These are phyloP conservation scores for Sterrhoptilus dennistouni DNA, from an alignment of 2,113 vertebrate species.

Conservation along the genomic window DNA sequence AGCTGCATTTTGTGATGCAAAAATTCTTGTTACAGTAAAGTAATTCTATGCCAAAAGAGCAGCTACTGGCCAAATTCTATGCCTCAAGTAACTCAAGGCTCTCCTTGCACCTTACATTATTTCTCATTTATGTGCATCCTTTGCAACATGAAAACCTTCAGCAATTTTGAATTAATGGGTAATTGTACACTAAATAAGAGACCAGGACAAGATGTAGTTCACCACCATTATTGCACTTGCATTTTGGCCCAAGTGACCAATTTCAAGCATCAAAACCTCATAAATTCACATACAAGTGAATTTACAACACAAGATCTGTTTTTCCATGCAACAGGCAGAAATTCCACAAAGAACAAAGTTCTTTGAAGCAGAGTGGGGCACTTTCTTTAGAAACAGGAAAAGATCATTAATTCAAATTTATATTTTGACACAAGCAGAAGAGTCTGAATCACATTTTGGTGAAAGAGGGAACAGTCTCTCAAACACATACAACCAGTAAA, in stretches of 20 bases:
- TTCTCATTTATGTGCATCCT: background rate
- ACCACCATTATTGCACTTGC: background rate
- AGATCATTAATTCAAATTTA: background rate
- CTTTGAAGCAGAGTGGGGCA: background rate
- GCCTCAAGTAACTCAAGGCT: background rate
- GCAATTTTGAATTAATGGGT: background rate
- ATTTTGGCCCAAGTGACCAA: background rate
- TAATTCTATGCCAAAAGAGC: background rate
- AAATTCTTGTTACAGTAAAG: background rate
- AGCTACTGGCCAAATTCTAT: background rate
- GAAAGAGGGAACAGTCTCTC: background rate
- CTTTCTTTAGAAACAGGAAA: background rate
- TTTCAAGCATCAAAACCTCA: background rate
- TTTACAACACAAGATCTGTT: background rate
- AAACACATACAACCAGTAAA: background rate
- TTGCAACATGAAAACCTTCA: background rate
- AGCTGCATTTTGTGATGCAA: background rate
- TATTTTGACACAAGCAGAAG: background rate
- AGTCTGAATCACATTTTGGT: background rate
- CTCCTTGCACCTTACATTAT: background rate
- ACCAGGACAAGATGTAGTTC: background rate
- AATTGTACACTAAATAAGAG: background rate
- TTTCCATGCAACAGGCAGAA: background rate
- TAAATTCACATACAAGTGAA: background rate
- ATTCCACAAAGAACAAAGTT: background rate